phyloP scores from a whole-genome alignment of 2,113 vertebrate genomes.

The Periophthalmodon schlosseri region DNA sequence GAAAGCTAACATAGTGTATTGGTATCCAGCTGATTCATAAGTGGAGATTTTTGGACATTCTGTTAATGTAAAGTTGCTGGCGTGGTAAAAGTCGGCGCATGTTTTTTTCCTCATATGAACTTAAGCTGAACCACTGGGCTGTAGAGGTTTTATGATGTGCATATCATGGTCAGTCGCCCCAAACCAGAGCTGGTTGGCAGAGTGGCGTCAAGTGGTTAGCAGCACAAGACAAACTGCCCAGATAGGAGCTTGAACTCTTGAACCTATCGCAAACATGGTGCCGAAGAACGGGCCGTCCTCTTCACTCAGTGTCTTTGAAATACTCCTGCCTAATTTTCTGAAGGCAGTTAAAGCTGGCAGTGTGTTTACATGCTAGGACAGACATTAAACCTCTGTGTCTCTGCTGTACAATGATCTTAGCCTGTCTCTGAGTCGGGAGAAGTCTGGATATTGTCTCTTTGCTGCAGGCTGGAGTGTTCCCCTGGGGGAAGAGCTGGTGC shows the following conservation, averaged over 20 bases:
- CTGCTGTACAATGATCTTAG: slow-evolving; percentile 43
- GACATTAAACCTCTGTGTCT: slow-evolving; percentile 25
- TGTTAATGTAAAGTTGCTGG: slow-evolving; percentile 30
- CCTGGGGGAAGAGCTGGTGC: slow-evolving; percentile 30
- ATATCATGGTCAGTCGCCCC: slow-evolving; percentile 70
- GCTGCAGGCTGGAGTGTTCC: slow-evolving; percentile 45
- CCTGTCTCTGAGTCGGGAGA: slow-evolving; percentile 38
- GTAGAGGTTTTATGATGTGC: slow-evolving; percentile 68
- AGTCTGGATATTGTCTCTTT: slow-evolving; percentile 66
- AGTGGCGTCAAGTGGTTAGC: slow-evolving; percentile 67
- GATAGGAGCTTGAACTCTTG: slow-evolving; percentile 70
- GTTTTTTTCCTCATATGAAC: slow-evolving; percentile 59
- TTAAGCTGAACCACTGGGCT: slow-evolving; percentile 65
- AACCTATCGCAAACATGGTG: slow-evolving; percentile 61
- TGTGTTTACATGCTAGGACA: slow-evolving; percentile 20
- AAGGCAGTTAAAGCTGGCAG: slow-evolving; percentile 47
- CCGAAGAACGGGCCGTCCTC: slow-evolving; percentile 45
- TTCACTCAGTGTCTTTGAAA: slow-evolving; percentile 51
- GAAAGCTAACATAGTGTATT: slow-evolving; percentile 43
- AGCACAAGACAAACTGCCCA: slow-evolving; percentile 62
- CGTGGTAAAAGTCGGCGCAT: slow-evolving; percentile 20
- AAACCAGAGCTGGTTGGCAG: slow-evolving; percentile 73
- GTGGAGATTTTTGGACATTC: neutral
- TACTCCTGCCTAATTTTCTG: slow-evolving; percentile 21
- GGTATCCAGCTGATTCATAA: slow-evolving; percentile 52